phyloP scores from a whole-genome alignment of 2,797 vertebrate genomes.

The Neomorphus geoffroyi region DNA sequence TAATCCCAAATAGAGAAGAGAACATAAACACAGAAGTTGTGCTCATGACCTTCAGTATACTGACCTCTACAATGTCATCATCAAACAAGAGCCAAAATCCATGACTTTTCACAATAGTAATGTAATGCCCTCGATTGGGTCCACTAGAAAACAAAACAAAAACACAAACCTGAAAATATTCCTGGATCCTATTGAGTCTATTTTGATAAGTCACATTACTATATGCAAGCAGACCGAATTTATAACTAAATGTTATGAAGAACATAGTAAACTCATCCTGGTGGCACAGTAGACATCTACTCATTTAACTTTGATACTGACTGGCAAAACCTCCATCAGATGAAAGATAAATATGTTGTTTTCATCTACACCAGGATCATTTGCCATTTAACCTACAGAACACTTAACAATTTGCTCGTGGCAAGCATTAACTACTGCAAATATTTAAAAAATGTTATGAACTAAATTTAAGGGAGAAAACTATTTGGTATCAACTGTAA shows the following conservation, averaged over 20 bases:
- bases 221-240: not conserved
- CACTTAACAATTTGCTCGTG: not conserved
- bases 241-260: not conserved
- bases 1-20: not conserved
- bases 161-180: not conserved
- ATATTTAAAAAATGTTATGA: not conserved
- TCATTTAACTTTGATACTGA: not conserved
- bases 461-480: not conserved
- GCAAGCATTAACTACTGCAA: not conserved
- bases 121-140: slow-evolving; percentile 95
- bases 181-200: not conserved
- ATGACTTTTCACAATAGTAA: slow-evolving; percentile 98
- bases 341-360: not conserved
- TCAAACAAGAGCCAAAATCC: slow-evolving; percentile 98
- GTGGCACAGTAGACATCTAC: not conserved
- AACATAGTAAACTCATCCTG: not conserved
- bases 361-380: not conserved
- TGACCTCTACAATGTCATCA: slow-evolving; percentile 97
- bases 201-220: not conserved
- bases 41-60: slow-evolving; percentile 51
- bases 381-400: not conserved
- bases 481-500: not conserved
- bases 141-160: slow-evolving; percentile 79
- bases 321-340: not conserved
- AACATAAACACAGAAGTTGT: not conserved